These are phyloP conservation scores for Sesamia inferens DNA, from an alignment of 2,888 invertebrate species.

Conservation along the genomic window DNA sequence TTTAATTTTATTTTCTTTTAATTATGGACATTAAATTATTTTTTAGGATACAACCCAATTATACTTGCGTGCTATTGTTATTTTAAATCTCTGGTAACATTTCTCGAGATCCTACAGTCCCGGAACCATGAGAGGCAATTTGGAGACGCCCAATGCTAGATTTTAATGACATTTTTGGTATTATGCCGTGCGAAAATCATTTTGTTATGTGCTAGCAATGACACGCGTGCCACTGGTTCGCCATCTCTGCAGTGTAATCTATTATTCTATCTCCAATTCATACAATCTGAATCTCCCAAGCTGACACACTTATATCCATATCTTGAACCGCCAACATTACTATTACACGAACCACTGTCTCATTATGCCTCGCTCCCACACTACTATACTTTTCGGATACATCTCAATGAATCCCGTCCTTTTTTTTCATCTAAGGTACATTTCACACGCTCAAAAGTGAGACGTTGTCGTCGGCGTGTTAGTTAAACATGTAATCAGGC, in stretches of 20 bases:
- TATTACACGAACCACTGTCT: slow-evolving; percentile 75
- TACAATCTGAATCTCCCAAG: not conserved
- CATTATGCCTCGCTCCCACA: slow-evolving; percentile 82
- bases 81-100: too few relatives aligned
- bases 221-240: too few relatives aligned
- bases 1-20: too few relatives aligned
- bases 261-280: not conserved
- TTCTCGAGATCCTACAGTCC: too few relatives aligned
- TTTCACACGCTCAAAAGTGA: slow-evolving; percentile 84
- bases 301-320: slow-evolving; percentile 12
- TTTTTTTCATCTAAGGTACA: slow-evolving; percentile 65
- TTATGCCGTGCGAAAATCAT: too few relatives aligned
- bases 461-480: slow-evolving; percentile 71
- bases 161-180: too few relatives aligned
- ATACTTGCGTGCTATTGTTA: too few relatives aligned
- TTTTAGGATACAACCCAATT: too few relatives aligned
- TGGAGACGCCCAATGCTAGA: too few relatives aligned
- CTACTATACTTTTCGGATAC: slow-evolving; percentile 74
- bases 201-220: too few relatives aligned
- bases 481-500: slow-evolving; percentile 70
- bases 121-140: too few relatives aligned
- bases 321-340: slow-evolving; percentile 62
- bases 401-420: slow-evolving; percentile 76
- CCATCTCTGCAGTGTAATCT: not conserved
- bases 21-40: too few relatives aligned